phyloP scores from a whole-genome alignment of 2,888 invertebrate genomes.

The Scaptomyza caliginosa region DNA sequence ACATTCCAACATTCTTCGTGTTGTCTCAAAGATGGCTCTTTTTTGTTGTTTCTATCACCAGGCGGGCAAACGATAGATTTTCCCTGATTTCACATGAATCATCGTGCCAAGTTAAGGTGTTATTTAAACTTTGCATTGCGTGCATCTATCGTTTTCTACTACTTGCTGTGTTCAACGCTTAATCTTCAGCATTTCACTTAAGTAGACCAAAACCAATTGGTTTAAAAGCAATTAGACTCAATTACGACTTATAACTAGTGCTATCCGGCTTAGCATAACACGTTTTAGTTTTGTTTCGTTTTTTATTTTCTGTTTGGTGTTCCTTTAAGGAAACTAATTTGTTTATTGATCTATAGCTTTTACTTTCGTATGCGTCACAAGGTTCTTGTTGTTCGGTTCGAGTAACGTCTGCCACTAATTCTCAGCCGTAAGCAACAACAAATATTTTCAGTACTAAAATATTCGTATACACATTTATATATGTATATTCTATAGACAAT shows the following conservation, averaged over 20 bases:
- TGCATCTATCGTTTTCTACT: background rate
- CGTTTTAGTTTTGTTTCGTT: no score
- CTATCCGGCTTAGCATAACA: background rate
- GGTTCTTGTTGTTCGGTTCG: background rate
- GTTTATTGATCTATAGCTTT: background rate
- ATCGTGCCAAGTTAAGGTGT: background rate
- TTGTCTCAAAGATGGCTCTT: background rate
- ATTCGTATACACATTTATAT: constrained; percentile 8
- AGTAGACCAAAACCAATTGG: background rate
- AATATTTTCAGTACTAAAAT: constrained; percentile 35
- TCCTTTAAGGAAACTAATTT: no score
- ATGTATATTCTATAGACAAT: constrained; percentile 11
- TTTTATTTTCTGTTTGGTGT: no score
- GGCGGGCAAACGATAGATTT: constrained; percentile 17
- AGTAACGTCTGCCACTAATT: constrained; percentile 13
- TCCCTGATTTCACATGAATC: constrained; percentile 19
- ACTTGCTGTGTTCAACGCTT: no score
- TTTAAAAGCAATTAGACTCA: background rate
- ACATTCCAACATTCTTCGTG: constrained; percentile 6
- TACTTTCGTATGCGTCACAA: constrained; percentile 10
- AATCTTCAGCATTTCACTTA: background rate
- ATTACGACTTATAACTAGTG: background rate
- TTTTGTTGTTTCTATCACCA: background rate
- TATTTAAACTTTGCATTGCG: background rate
- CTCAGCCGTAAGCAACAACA: constrained; percentile 32